Base-by-base conservation (phyloP, 2,888 invertebrate genomes). In the Mythimna lalbum region DNA sequence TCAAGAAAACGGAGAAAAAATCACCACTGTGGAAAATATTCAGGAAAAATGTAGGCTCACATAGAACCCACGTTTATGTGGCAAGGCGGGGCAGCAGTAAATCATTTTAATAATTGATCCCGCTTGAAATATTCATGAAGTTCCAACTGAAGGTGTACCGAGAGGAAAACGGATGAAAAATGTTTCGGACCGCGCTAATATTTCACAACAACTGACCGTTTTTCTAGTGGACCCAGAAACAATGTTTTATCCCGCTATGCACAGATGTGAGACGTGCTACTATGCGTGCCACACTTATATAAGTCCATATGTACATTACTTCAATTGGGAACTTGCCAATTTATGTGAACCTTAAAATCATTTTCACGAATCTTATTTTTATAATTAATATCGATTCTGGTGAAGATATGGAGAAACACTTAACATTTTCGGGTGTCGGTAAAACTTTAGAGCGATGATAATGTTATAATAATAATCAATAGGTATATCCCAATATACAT, bases 41-140 rank as follows among this genome's bases (percentile, higher is more conserved):
- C 82, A 84, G 86, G 87, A 84, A 82, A 89, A 91, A 90, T 83
- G 85, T 87, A 86, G 85, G 86, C 86, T 87, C 82, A 89, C 89
- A 89, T 88, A 89, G 85, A 82, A 79, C 83, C 85, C 87, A 83
- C 89, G 89, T 91, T 91, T 89, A 88, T 87, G 88, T 88, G 85
- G 86, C 86, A 84, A 87, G 80, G 88, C 87, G 79, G 79, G 87
- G 86, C 88, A 90, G 92, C 90, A 93, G 93, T 95, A 95, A 95
- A 95, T 95, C 95, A 95, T 95, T 94, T 95, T 94, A 95, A 96
- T 96, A 96, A 95, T 95, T 95, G 94, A 96, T 95, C 93, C 89
- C 84, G 88, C 86, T 86, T 92, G 92, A 95, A 95, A 95, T 95
- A 95, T 95, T 95, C 95, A 96, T 94, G 93, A 93, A 93, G 90